Evolutionary conservation across 2,113 vertebrate species (phyloP).

Genomic region (Cephalophus harveyi): DNA sequence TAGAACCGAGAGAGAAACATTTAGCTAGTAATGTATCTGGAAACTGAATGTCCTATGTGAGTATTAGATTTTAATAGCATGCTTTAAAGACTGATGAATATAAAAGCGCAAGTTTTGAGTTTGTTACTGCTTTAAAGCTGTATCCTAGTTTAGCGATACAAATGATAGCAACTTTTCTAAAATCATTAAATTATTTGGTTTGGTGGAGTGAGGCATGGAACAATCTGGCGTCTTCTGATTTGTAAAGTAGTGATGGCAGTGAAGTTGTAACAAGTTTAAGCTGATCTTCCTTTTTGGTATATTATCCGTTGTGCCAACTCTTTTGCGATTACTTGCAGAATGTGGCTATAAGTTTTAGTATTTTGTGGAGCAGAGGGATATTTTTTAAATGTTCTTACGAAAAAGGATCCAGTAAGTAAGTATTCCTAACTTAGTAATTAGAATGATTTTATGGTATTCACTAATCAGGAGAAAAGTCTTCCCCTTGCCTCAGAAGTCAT

Average conservation of each 20-base stretch:
- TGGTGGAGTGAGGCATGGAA: slow-evolving; percentile 71
- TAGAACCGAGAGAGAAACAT: slow-evolving; percentile 57
- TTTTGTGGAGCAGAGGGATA: slow-evolving; percentile 59
- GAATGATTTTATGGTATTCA: slow-evolving; percentile 45
- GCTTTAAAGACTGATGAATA: slow-evolving; percentile 63
- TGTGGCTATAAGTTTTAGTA: slow-evolving; percentile 62
- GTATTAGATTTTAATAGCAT: slow-evolving; percentile 69
- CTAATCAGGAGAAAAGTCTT: slow-evolving; percentile 52
- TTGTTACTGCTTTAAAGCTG: slow-evolving; percentile 61
- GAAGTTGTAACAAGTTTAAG: slow-evolving; percentile 65
- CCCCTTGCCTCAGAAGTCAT: slow-evolving; percentile 49
- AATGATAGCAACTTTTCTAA: slow-evolving; percentile 68
- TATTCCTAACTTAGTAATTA: slow-evolving; percentile 51
- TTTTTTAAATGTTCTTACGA: slow-evolving; percentile 50
- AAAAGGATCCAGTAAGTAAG: slow-evolving; percentile 56
- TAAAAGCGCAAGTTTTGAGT: slow-evolving; percentile 57
- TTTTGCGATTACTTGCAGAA: slow-evolving; percentile 69
- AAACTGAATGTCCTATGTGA: slow-evolving; percentile 72
- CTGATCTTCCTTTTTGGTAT: slow-evolving; percentile 67
- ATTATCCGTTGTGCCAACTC: slow-evolving; percentile 63
- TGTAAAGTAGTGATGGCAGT: slow-evolving; percentile 68
- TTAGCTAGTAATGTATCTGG: slow-evolving; percentile 73
- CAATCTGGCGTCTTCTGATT: slow-evolving; percentile 59
- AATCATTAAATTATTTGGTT: slow-evolving; percentile 72
- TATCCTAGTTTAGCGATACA: slow-evolving; percentile 69